Base-by-base conservation (phyloP, 2,888 invertebrate species). In the Venusia cambrica region DNA sequence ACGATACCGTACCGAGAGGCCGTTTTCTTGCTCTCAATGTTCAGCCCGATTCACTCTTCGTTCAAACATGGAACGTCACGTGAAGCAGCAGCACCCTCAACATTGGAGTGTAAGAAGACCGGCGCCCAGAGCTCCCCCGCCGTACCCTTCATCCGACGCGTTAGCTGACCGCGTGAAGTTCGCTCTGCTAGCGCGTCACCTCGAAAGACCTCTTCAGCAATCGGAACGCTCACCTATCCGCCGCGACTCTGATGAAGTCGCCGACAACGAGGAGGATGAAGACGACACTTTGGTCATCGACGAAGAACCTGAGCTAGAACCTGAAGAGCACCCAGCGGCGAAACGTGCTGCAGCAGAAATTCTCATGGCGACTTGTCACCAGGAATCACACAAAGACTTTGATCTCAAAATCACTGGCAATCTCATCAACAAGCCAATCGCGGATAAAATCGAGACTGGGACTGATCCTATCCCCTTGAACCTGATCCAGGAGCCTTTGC, bases 1-100 rank as follows among this genome's bases (percentile, higher is more conserved):
- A 27, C 90, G 97, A 19, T 97, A 97, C 65, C 89, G 97, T 39
- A 97, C 97, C 9, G 97, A 97, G 67, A 87, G 97, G 11, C 97
- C 97, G 0, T 97, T 96, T 73, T 93, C 94, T 0, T 97, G 97
- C 70, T 94, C 95, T 37, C 94, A 96, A 62, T 97, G 97, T 73
- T 93, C 95, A 0, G 96, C 97, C 0, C 89, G 95, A 30, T 97
- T 97, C 62, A 97, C 97, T 0, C 80, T 97, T 5, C 89, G 96
- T n/a, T 96, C 96, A 4, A 97, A 97, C 58, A 97, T 97, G 96
- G 97, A 97, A 71, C 89, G 97, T 0, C 97, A 97, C 57, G 94
- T 97, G 2, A 97, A 97, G 65, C 96, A 97, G 57, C 97, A 97
- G 55, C 97, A 97, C 81, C 97, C 97, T 0, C 94, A 95, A 44